phyloP scores from a whole-genome alignment of 1,140 invertebrate genomes.

The Caenorhabditis brenneri region DNA sequence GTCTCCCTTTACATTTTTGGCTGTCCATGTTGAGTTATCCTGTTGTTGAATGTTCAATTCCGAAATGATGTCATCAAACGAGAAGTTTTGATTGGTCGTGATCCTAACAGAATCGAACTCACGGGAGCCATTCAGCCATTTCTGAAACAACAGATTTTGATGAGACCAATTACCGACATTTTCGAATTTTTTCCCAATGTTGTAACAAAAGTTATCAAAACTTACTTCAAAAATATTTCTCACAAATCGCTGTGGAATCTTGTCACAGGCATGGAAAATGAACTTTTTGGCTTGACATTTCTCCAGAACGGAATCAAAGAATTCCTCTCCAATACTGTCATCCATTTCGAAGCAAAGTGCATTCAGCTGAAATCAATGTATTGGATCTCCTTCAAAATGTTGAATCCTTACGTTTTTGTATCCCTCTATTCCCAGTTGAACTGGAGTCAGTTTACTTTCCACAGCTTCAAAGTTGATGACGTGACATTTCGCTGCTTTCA shows the following conservation, averaged over 20 bases:
- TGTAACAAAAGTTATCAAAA: too few species aligned
- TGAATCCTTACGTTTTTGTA: not conserved
- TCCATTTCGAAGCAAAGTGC: not conserved
- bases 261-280: conserved; percentile 8
- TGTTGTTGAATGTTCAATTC: not conserved
- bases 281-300: not conserved
- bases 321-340: not conserved
- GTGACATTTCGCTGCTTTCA: not conserved
- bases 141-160: not conserved
- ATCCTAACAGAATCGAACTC: conserved; percentile 1
- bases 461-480: conserved; percentile 18
- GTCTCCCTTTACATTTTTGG: not conserved
- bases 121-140: not conserved
- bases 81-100: conserved; percentile 18
- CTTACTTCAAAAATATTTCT: not conserved
- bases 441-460: not conserved
- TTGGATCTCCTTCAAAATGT: not conserved
- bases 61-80: not conserved
- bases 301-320: not conserved
- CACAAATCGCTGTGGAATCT: not conserved
- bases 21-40: not conserved
- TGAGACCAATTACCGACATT: too few species aligned
- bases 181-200: too few species aligned
- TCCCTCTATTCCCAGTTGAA: not conserved
- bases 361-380: not conserved